Conservation (phyloP, 2,113 vertebrate species). For the Saccopteryx leptura region DNA sequence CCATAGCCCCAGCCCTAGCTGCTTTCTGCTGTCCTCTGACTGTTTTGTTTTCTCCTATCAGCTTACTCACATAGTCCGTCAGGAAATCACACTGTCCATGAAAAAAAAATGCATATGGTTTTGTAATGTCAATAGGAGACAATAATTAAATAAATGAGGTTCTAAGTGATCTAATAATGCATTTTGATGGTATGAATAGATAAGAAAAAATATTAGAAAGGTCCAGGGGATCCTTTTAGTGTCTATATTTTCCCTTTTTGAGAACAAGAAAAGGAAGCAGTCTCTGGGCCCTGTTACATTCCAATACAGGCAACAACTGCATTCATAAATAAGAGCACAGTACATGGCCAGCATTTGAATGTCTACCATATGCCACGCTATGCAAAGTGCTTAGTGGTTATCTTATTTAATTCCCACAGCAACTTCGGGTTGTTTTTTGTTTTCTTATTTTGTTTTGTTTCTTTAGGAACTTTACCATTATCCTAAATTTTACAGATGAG, state of each 20-base stretch:
- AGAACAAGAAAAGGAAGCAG: neutral
- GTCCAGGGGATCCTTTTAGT: neutral
- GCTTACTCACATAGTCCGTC: neutral
- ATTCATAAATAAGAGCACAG: neutral
- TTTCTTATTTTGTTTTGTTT: too few species aligned
- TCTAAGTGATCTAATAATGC: neutral
- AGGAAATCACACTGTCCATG: neutral
- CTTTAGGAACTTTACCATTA: slow-evolving; percentile 7
- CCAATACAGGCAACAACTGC: neutral
- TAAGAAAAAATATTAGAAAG: neutral
- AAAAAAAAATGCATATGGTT: neutral
- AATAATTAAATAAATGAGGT: neutral
- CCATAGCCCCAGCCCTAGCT: neutral
- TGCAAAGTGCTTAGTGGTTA: neutral
- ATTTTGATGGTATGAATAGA: neutral
- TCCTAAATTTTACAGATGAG: slow-evolving; percentile 42
- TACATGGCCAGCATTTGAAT: neutral
- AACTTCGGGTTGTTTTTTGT: neutral
- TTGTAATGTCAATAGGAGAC: neutral
- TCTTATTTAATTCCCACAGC: slow-evolving; percentile 28
- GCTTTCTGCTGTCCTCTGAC: neutral
- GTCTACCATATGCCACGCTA: neutral
- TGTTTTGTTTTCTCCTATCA: slow-evolving; percentile 8
- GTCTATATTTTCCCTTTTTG: neutral
- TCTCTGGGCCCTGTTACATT: neutral